Evolutionary conservation across 1,140 invertebrate species (phyloP).

Genomic region (Platyscapa corneri): DNA sequence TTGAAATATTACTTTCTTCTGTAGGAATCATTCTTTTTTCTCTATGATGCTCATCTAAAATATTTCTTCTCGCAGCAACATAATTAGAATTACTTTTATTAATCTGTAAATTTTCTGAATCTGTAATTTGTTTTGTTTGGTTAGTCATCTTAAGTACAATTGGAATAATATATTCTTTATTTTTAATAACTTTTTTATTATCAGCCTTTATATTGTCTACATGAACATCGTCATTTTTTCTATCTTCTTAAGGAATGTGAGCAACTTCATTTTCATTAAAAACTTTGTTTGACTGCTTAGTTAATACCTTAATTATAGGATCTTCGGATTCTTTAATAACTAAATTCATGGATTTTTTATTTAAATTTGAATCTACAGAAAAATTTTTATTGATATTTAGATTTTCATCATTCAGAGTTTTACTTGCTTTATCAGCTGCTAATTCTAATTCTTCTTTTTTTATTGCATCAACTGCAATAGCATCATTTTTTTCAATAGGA

Average conservation of each 20-base stretch:
- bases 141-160: constrained; percentile 64
- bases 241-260: constrained; percentile 39
- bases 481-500: constrained; percentile 57
- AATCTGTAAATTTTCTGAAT: background rate
- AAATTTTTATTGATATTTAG: constrained; percentile 20
- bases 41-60: constrained; percentile 63
- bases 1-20: constrained; percentile 27
- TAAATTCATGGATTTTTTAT: constrained; percentile 16
- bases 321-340: constrained; percentile 56
- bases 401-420: constrained; percentile 12
- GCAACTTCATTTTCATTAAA: constrained; percentile 43
- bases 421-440: constrained; percentile 62
- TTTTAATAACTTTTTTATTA: constrained; percentile 42
- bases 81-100: constrained; percentile 52
- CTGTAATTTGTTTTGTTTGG: constrained; percentile 56
- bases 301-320: constrained; percentile 67
- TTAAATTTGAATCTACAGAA: constrained; percentile 27
- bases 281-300: constrained; percentile 56
- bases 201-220: constrained; percentile 38
- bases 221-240: background rate
- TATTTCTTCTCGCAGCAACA: constrained; percentile 58
- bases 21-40: constrained; percentile 60
- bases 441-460: constrained; percentile 74
- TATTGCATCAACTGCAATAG: constrained; percentile 65
- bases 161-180: constrained; percentile 58